These are phyloP conservation scores for Hylaea fasciaria DNA, from an alignment of 2,888 invertebrate genomes.

Conservation along the genomic window DNA sequence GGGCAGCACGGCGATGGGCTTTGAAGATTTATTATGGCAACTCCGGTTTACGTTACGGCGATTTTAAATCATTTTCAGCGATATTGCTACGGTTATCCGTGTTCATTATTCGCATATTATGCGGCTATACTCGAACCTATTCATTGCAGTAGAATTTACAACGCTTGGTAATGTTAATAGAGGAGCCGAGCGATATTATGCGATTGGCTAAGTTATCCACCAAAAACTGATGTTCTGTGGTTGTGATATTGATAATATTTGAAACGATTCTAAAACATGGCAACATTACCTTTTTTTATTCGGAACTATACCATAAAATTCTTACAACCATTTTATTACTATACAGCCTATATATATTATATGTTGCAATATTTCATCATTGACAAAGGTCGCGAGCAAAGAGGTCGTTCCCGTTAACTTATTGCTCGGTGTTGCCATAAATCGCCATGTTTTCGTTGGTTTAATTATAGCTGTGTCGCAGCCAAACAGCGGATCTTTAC, in stretches of 20 bases:
- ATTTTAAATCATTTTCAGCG: conserved; percentile 11
- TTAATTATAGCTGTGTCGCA: conserved; percentile 61
- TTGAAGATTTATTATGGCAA: conserved; percentile 34
- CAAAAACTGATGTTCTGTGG: too few species aligned
- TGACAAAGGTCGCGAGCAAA: conserved; percentile 50
- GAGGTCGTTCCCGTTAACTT: conserved; percentile 54
- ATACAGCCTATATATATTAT: conserved; percentile 22
- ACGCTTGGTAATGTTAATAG: too few species aligned
- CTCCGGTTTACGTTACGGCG: conserved; percentile 22
- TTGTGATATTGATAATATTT: too few species aligned
- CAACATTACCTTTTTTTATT: not conserved
- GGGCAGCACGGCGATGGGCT: conserved; percentile 22
- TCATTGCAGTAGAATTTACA: too few species aligned
- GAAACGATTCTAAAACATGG: not conserved
- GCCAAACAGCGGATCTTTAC: conserved; percentile 53
- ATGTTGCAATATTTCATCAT: conserved; percentile 44
- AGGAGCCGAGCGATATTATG: too few species aligned
- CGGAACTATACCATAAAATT: conserved; percentile 4
- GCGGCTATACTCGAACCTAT: too few species aligned
- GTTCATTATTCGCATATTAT: not conserved
- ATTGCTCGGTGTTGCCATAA: conserved; percentile 64
- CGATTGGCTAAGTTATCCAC: too few species aligned
- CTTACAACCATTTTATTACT: conserved; percentile 16
- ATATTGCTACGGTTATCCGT: not conserved
- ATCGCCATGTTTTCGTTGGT: conserved; percentile 62